These are phyloP conservation scores for Corythoichthys intestinalis DNA, from an alignment of 2,113 vertebrate genomes.

Conservation along the genomic window DNA sequence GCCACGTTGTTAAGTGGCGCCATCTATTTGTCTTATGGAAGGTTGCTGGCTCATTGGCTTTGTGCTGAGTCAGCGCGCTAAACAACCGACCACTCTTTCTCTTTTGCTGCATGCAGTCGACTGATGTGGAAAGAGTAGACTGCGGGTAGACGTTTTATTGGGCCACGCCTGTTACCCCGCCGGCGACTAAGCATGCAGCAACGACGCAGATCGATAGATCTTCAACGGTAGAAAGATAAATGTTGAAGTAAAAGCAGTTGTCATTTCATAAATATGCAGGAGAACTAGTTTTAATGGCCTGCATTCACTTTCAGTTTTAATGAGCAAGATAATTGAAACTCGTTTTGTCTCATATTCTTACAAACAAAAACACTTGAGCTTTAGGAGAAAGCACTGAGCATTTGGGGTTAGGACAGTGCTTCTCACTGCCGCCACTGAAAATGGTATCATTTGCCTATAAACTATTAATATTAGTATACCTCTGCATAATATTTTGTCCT, in stretches of 20 bases:
- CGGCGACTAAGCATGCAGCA: neutral
- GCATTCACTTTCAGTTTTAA: neutral
- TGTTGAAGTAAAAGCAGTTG: neutral
- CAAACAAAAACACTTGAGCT: neutral
- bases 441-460: too few relatives aligned
- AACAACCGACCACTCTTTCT: neutral
- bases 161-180: neutral
- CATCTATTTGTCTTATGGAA: neutral
- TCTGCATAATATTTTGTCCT: too few relatives aligned
- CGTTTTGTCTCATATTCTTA: neutral
- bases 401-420: too few relatives aligned
- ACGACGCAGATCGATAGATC: neutral
- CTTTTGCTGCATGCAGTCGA: constrained; percentile 1
- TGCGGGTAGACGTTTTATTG: neutral
- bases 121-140: neutral
- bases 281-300: neutral
- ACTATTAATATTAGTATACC: too few relatives aligned
- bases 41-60: neutral
- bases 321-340: too few relatives aligned
- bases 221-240: neutral
- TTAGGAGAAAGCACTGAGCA: too few relatives aligned
- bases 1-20: neutral
- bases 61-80: neutral
- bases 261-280: neutral
- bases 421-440: too few relatives aligned